A percentile compares a stretch with the other conserved stretches of the same genome.
phyloP scores from a whole-genome alignment of 35 echinoderm and acorn worm species.

The Amphiura filiformis region DNA sequence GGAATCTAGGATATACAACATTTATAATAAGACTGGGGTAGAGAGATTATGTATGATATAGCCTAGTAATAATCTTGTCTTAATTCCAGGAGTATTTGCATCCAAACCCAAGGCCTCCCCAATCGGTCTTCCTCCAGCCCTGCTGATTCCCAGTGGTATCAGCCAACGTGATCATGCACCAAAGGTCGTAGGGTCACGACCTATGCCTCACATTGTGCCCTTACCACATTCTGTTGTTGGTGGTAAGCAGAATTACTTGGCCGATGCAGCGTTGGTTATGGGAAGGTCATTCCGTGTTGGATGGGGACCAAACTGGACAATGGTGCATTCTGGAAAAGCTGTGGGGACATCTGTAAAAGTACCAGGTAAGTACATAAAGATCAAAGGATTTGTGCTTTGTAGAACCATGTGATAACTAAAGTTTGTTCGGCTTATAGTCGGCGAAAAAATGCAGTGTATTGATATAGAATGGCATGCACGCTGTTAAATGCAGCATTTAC shows the following conservation, averaged over 20 bases:
- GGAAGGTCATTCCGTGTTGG: slow-evolving; percentile 76
- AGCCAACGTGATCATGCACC: slow-evolving; percentile 32
- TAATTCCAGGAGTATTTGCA: slow-evolving; percentile 54
- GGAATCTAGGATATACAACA: too few relatives aligned
- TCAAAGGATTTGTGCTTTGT: not conserved
- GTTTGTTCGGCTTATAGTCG: too few relatives aligned
- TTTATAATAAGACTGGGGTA: too few relatives aligned
- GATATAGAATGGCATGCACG: too few relatives aligned
- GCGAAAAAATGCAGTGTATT: too few relatives aligned
- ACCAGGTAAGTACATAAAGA: not conserved
- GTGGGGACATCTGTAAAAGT: slow-evolving; percentile 39
- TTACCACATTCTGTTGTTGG: slow-evolving; percentile 59
- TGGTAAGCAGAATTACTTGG: slow-evolving; percentile 43
- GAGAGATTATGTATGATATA: too few relatives aligned
- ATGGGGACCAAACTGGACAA: slow-evolving; percentile 86
- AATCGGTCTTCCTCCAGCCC: slow-evolving; percentile 13
- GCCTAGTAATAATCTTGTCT: too few relatives aligned
- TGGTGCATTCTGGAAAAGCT: slow-evolving; percentile 86
- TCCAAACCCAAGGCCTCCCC: slow-evolving; percentile 16
- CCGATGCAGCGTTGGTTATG: slow-evolving; percentile 75
- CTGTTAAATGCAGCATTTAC: too few relatives aligned
- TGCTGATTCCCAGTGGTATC: slow-evolving; percentile 34
- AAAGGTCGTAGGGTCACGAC: slow-evolving; percentile 70
- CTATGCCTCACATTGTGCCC: slow-evolving; percentile 47
- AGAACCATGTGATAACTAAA: too few relatives aligned